These are phyloP conservation scores for Siderastrea radians DNA, from an alignment of 92 coral and sea anemone species.

Conservation along the genomic window DNA sequence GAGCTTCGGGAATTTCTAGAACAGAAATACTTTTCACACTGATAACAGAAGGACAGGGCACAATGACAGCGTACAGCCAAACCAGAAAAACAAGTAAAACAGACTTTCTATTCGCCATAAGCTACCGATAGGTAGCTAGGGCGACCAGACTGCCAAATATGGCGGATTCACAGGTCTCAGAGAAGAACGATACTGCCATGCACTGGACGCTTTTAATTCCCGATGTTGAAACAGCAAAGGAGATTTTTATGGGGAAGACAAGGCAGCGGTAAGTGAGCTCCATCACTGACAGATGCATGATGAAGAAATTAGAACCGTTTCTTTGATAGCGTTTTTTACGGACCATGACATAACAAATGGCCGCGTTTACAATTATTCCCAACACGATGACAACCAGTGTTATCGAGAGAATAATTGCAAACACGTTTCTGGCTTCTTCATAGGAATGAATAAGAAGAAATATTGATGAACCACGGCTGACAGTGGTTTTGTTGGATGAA, in stretches of 20 bases:
- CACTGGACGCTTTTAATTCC: background rate
- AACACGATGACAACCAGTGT: background rate
- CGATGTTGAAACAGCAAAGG: slow-evolving; percentile 13
- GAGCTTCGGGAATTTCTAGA: slow-evolving; percentile 62
- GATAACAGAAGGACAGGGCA: slow-evolving; percentile 54
- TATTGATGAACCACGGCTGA: slow-evolving; percentile 1
- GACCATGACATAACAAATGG: slow-evolving; percentile 19
- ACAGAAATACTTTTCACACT: slow-evolving; percentile 46
- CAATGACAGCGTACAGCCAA: slow-evolving; percentile 63
- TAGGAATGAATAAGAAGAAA: slow-evolving; percentile 19
- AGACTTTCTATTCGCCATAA: slow-evolving; percentile 48
- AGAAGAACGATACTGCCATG: slow-evolving; percentile 2
- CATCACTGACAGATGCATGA: slow-evolving; percentile 22
- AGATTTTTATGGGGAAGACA: slow-evolving; percentile 9
- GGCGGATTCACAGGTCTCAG: slow-evolving; percentile 14
- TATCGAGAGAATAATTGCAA: background rate
- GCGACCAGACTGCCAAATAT: slow-evolving; percentile 42
- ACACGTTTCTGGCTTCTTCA: slow-evolving; percentile 13
- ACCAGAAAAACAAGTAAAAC: slow-evolving; percentile 11
- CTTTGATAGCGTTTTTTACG: slow-evolving; percentile 21
- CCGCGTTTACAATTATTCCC: slow-evolving; percentile 22
- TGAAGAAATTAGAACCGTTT: slow-evolving; percentile 34
- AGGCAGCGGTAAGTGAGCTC: slow-evolving; percentile 27
- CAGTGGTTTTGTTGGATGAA: background rate
- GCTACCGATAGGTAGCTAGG: slow-evolving; percentile 56